A percentile compares a stretch with the other conserved stretches of the same genome.
Conservation (phyloP, 92 coral and sea anemone genomes). For the Epizoanthus ramosus region DNA sequence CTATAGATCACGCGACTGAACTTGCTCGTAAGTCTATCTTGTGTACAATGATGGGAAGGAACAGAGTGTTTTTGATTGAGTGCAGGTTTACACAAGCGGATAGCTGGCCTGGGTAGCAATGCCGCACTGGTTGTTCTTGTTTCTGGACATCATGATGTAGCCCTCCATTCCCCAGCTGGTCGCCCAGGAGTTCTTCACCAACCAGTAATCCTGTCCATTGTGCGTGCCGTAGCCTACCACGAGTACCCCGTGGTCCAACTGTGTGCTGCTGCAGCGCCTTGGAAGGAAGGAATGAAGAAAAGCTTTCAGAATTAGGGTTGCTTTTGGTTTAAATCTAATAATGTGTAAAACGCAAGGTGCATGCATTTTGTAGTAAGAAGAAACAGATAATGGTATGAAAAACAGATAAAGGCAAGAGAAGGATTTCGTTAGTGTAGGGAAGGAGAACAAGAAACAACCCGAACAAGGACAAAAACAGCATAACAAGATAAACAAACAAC, state of each 20-base stretch:
- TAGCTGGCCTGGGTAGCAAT: conserved; percentile 86
- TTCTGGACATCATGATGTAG: conserved; percentile 94
- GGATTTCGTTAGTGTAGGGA: too few relatives aligned
- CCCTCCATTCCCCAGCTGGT: conserved; percentile 83
- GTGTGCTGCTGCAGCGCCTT: conserved; percentile 73
- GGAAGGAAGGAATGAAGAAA: not conserved
- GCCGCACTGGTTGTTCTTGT: conserved; percentile 90
- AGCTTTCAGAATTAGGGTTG: too few relatives aligned
- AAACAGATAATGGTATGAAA: too few relatives aligned
- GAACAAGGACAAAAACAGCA: too few relatives aligned
- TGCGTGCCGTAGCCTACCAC: conserved; percentile 85
- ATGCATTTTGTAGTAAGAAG: too few relatives aligned
- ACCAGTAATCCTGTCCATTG: conserved; percentile 83
- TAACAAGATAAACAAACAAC: too few relatives aligned
- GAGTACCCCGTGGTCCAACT: conserved; percentile 81
- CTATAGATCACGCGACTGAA: too few relatives aligned
- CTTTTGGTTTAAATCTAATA: too few relatives aligned
- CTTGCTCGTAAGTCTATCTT: too few relatives aligned
- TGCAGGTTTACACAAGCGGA: conserved; percentile 64
- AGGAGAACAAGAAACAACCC: too few relatives aligned
- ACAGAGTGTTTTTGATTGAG: not conserved
- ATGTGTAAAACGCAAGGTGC: too few relatives aligned
- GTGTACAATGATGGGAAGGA: not conserved
- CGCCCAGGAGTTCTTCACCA: conserved; percentile 96
- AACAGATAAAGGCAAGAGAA: too few relatives aligned